These are phyloP conservation scores for Rhinella marina DNA, from an alignment of 2,797 vertebrate genomes.

Conservation along the genomic window DNA sequence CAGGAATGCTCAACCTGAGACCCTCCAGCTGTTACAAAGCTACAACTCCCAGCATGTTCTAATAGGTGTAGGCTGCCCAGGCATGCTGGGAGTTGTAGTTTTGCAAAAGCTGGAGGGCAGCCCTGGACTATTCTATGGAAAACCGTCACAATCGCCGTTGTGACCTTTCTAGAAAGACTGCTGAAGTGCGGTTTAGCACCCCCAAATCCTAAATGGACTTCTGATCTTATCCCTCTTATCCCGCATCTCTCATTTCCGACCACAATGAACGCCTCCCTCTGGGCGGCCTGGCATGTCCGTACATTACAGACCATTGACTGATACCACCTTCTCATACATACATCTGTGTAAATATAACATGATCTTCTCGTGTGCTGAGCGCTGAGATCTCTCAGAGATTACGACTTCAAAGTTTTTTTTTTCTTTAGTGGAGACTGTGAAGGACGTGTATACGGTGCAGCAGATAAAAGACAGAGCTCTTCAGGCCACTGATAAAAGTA, in stretches of 20 bases:
- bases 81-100: too few relatives aligned
- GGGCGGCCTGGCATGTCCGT: not conserved
- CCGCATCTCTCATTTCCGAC: not conserved
- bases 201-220: not conserved
- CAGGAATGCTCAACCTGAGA: too few relatives aligned
- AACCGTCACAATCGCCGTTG: too few relatives aligned
- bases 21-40: too few relatives aligned
- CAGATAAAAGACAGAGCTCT: conserved; percentile 82
- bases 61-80: too few relatives aligned
- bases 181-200: not conserved
- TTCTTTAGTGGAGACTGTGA: conserved; percentile 85
- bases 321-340: not conserved
- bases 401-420: conserved; percentile 12
- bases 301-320: not conserved
- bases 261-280: not conserved
- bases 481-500: conserved; percentile 73
- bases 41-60: too few relatives aligned
- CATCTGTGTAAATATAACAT: not conserved
- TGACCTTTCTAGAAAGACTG: not conserved
- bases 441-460: conserved; percentile 87
- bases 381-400: not conserved
- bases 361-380: not conserved
- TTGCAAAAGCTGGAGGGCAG: too few relatives aligned
- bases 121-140: too few relatives aligned
- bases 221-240: not conserved